Evolutionary conservation across 2,113 vertebrate genomes (phyloP), one percentile per base, ranked within the genome.

Genomic region (Zapus hudsonius): DNA sequence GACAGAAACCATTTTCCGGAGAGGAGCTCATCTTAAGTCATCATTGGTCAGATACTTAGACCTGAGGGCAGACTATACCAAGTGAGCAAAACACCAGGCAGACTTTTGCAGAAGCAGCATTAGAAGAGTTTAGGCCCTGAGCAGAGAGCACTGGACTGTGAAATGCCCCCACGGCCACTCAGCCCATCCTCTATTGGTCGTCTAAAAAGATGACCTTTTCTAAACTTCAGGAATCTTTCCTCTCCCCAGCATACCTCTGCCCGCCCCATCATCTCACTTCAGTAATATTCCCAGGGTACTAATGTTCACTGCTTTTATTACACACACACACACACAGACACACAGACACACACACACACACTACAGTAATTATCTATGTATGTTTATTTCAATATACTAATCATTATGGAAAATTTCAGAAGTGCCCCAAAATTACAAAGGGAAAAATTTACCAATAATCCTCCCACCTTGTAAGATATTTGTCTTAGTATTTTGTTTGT

Each of bases 1-100:
- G 88, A 89, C 66, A n/a, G 9, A 16, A 63, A 72, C 85, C 47
- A n/a, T 89, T 88, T 89, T 63, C 70, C 52, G 64, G 76, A 95
- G 76, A 72, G 5, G 16, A 69, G 47, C 42, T 80, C 73, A 93
- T 82, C 90, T 93, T 79, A 29, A 55, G 84, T 83, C 80, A 84
- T 72, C 80, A 40, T 25, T 66, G 69, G 55, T n/a, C 75, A 93
- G 72, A 86, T 69, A 63, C 80, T 75, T 44, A 84, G 44, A 59
- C 63, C 84, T 92, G 13, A 5, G 40, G 64, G 12, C 72, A 87
- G 47, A 81, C 64, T 31, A 70, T 38, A 25, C 15, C 3, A 64
- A 72, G 29, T 1, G 25, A 89, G 12, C 7, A 29, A 84, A 87
- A 36, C 63, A 42, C 64, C 38, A 72, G 84, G 64, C 5, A 72